These are phyloP conservation scores for Gobio gobio DNA, from an alignment of 2,113 vertebrate genomes.

Conservation along the genomic window DNA sequence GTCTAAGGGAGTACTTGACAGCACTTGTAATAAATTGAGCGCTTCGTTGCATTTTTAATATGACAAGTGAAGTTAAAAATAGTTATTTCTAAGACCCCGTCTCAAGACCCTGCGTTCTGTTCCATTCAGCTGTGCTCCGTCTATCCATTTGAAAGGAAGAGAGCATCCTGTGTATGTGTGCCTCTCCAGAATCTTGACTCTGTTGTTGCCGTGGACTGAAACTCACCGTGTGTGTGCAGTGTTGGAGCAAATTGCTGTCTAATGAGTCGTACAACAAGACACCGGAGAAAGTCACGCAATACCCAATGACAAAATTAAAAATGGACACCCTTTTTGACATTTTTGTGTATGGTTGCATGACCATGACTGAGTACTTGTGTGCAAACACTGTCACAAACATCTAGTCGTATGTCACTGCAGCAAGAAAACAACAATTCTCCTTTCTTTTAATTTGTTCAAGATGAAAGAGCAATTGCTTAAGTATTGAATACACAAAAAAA, in stretches of 20 bases:
- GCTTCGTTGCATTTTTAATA: not conserved
- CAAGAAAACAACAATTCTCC: not conserved
- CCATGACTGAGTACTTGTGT: not conserved
- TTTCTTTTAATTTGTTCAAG: constrained; percentile 11
- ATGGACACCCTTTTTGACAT: constrained; percentile 4
- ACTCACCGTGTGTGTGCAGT: not conserved
- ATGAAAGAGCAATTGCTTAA: not conserved
- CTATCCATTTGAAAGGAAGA: not conserved
- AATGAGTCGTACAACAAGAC: not conserved
- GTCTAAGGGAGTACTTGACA: not conserved
- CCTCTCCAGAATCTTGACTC: constrained; percentile 3
- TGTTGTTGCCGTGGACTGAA: not conserved
- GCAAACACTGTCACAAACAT: not conserved
- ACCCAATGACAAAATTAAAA: not conserved
- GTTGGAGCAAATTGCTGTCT: constrained; percentile 11
- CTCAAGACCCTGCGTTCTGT: not conserved
- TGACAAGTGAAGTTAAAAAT: not conserved
- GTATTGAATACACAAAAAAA: not conserved
- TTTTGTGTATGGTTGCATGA: not conserved
- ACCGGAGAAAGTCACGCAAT: not conserved
- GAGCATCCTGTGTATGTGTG: not conserved
- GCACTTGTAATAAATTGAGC: not conserved
- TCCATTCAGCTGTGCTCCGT: not conserved
- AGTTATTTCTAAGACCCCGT: not conserved
- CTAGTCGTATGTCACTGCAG: constrained; percentile 16